Conservation (phyloP, 2,888 invertebrate genomes). For the Parapristionchus giblindavisi region DNA sequence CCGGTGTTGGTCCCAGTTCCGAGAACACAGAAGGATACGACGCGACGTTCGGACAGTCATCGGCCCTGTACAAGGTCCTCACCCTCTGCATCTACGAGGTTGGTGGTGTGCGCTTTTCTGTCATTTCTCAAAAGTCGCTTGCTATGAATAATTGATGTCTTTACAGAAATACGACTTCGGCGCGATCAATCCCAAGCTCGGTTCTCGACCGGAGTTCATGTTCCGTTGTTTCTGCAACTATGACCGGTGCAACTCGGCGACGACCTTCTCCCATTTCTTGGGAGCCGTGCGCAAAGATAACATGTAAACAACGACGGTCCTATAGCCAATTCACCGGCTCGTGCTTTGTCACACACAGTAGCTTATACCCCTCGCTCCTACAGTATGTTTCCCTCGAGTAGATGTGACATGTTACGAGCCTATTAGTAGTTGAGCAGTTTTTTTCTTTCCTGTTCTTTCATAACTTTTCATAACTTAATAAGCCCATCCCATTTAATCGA, state of each 20-base stretch:
- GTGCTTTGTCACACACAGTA: background rate
- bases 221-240: conserved; percentile 63
- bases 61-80: conserved; percentile 50
- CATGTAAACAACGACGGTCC: background rate
- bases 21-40: conserved; percentile 51
- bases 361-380: background rate
- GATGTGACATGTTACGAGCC: background rate
- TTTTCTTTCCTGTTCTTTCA: too few species aligned
- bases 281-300: background rate
- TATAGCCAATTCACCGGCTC: background rate
- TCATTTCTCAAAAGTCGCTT: conserved; percentile 10
- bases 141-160: background rate
- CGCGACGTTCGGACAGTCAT: conserved; percentile 45
- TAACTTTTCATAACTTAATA: too few species aligned
- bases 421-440: too few species aligned
- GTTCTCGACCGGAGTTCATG: conserved; percentile 49
- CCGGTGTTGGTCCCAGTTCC: conserved; percentile 43
- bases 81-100: conserved; percentile 61
- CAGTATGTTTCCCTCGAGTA: background rate
- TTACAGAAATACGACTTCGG: conserved; percentile 56
- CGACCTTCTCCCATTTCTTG: conserved; percentile 40
- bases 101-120: conserved; percentile 19
- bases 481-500: too few species aligned
- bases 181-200: conserved; percentile 40
- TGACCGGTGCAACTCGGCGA: conserved; percentile 54